Evolutionary conservation across 2,113 vertebrate species (phyloP).

Genomic region (Marmota monax): DNA sequence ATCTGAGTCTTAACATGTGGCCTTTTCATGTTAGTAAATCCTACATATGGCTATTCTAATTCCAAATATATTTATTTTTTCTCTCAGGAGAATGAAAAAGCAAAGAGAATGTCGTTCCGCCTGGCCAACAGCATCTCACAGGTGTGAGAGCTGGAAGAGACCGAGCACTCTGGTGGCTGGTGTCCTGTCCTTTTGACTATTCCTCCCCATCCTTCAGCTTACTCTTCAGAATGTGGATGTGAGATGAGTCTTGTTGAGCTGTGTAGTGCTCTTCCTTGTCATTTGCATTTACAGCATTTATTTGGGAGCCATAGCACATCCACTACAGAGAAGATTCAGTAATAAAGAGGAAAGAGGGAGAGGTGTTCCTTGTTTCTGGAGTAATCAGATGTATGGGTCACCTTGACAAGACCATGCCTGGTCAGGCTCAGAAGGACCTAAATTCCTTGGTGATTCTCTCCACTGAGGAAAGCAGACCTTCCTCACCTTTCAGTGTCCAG

Average conservation of each 20-base stretch:
- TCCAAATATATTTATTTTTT: slow-evolving; percentile 51
- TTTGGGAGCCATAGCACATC: slow-evolving; percentile 66
- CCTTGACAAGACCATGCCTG: slow-evolving; percentile 35
- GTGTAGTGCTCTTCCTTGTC: slow-evolving; percentile 70
- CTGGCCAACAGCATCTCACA: slow-evolving; percentile 87
- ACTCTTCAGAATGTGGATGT: slow-evolving; percentile 69
- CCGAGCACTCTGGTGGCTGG: background rate
- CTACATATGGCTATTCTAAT: background rate
- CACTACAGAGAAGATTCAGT: slow-evolving; percentile 67
- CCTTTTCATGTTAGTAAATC: background rate
- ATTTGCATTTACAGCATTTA: slow-evolving; percentile 72
- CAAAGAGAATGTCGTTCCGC: slow-evolving; percentile 85
- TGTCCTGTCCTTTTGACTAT: background rate
- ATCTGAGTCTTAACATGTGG: background rate
- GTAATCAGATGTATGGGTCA: background rate
- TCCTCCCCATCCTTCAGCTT: slow-evolving; percentile 63
- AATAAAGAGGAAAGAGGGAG: slow-evolving; percentile 69
- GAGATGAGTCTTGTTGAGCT: slow-evolving; percentile 66
- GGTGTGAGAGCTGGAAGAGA: slow-evolving; percentile 80
- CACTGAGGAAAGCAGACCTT: slow-evolving; percentile 7
- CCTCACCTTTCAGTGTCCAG: slow-evolving; percentile 48
- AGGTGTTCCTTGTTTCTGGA: slow-evolving; percentile 35
- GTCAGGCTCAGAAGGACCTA: background rate
- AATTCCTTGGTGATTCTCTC: slow-evolving; percentile 32
- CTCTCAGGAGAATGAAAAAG: slow-evolving; percentile 86